A percentile compares a stretch with the other conserved stretches of the same genome.
Conservation (phyloP, 1,140 invertebrate species). For the Choristoneura fumiferana region DNA sequence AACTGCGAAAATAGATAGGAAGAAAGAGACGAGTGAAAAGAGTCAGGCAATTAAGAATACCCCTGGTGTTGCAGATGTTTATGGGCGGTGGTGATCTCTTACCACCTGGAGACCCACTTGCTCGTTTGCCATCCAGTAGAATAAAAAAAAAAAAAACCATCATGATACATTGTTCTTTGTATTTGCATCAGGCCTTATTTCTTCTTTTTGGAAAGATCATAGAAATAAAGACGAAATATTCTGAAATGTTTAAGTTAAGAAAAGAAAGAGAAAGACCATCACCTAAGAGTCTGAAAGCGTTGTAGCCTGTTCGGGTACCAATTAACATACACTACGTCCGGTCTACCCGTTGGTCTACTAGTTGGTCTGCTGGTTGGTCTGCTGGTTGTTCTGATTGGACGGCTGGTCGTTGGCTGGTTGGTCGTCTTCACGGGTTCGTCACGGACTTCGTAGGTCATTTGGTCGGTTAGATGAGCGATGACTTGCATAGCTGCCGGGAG, state of each 20-base stretch:
- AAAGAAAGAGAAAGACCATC: conserved; percentile 28
- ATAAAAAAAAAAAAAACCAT: too few relatives aligned
- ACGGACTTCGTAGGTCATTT: conserved; percentile 77
- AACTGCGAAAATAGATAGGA: too few relatives aligned
- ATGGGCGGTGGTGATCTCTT: too few relatives aligned
- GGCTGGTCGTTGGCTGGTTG: conserved; percentile 42
- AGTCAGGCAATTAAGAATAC: too few relatives aligned
- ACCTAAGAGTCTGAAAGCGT: conserved; percentile 24
- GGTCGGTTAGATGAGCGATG: conserved; percentile 79
- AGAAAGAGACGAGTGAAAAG: too few relatives aligned
- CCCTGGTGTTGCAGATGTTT: too few relatives aligned
- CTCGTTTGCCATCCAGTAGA: too few relatives aligned
- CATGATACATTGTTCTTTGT: too few relatives aligned
- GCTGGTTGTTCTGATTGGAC: conserved; percentile 36
- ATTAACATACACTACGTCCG: conserved; percentile 5
- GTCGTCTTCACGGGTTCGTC: conserved; percentile 44
- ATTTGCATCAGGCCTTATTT: too few relatives aligned
- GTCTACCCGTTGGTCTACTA: conserved; percentile 34
- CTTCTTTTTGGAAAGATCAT: too few relatives aligned
- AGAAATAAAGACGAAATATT: too few relatives aligned
- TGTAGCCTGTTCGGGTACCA: background rate
- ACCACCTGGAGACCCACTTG: too few relatives aligned
- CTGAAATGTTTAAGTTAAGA: background rate
- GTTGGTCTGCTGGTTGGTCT: conserved; percentile 25
- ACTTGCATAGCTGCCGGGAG: conserved; percentile 80